Conservation (phyloP, 2,888 invertebrate species). For the Marasmarcha lunaedactyla region DNA sequence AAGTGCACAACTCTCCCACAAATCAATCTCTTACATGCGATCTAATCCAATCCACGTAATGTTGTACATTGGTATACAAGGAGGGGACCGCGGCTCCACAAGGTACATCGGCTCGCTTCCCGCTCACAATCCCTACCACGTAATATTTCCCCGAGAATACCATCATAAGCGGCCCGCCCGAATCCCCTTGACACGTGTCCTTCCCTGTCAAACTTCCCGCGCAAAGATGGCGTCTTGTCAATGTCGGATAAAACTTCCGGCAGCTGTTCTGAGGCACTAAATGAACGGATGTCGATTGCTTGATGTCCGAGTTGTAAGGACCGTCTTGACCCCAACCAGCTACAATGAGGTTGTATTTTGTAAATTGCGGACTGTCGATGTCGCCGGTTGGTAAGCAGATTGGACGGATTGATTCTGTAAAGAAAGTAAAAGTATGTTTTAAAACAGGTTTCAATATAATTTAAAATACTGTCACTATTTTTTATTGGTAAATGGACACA, state of each 20-base stretch:
- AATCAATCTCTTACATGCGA: too few relatives aligned
- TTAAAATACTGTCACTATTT: too few relatives aligned
- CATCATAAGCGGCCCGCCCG: constrained; percentile 57
- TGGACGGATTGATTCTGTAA: constrained; percentile 49
- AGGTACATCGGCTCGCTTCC: constrained; percentile 46
- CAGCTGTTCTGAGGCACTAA: constrained; percentile 44
- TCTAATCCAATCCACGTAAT: constrained; percentile 45
- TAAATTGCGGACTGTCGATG: constrained; percentile 38
- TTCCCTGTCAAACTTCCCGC: constrained; percentile 49
- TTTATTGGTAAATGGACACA: too few relatives aligned
- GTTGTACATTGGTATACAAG: constrained; percentile 50
- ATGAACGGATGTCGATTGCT: constrained; percentile 49
- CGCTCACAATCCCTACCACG: constrained; percentile 53
- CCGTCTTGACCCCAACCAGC: constrained; percentile 58
- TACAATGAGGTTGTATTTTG: constrained; percentile 40
- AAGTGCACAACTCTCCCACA: too few relatives aligned
- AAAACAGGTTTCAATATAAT: too few relatives aligned
- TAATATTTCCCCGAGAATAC: constrained; percentile 42
- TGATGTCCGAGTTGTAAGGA: constrained; percentile 34
- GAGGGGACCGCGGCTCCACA: constrained; percentile 55
- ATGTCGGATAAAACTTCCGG: constrained; percentile 30
- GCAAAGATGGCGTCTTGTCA: constrained; percentile 42
- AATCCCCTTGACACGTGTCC: constrained; percentile 60
- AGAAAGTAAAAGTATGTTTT: constrained; percentile 3
- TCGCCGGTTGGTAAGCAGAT: constrained; percentile 50